Evolutionary conservation across 2,888 invertebrate species (phyloP).

Genomic region (Tipula confusa): DNA sequence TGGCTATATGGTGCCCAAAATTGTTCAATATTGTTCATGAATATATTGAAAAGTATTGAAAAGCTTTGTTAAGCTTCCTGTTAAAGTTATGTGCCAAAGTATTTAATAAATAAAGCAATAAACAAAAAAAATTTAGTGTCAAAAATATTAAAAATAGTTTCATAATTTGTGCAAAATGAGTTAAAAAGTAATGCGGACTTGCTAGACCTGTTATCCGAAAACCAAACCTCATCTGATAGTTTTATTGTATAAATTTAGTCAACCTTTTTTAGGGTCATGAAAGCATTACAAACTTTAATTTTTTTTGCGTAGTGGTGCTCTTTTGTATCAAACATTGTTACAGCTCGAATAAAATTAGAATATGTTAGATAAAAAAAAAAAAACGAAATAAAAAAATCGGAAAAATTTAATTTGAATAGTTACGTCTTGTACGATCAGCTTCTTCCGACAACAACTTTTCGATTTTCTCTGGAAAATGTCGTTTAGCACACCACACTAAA

Average conservation of each 20-base stretch:
- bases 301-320: background rate
- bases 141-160: too few species aligned
- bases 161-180: too few species aligned
- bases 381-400: background rate
- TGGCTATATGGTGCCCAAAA: too few species aligned
- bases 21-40: too few species aligned
- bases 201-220: too few species aligned
- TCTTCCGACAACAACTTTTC: slow-evolving; percentile 78
- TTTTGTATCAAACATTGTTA: background rate
- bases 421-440: slow-evolving; percentile 56
- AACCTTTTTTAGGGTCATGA: too few species aligned
- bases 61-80: too few species aligned
- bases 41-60: too few species aligned
- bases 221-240: background rate
- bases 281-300: background rate
- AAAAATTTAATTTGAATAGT: background rate
- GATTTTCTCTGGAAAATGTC: slow-evolving; percentile 81
- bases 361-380: background rate
- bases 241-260: too few species aligned
- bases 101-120: too few species aligned
- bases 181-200: background rate
- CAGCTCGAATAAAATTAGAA: background rate
- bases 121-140: too few species aligned
- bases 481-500: slow-evolving; percentile 76
- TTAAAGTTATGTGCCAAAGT: too few species aligned